phyloP scores from a whole-genome alignment of 2,113 vertebrate genomes.

The Beaufortia kweichowensis region DNA sequence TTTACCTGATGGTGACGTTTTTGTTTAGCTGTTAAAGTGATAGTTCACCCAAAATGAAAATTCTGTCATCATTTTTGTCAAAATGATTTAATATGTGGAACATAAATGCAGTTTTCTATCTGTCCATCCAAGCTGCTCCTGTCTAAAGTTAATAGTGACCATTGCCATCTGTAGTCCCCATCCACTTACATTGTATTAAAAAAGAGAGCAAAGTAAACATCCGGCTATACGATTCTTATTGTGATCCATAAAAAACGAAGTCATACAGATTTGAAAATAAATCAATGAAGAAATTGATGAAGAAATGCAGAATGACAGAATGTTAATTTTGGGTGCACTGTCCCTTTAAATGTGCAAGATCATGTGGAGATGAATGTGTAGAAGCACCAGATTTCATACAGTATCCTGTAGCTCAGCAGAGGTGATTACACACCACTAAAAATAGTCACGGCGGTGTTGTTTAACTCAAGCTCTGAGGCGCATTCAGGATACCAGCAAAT shows the following conservation, averaged over 20 bases:
- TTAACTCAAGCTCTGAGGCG: not conserved
- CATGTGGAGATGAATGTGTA: not conserved
- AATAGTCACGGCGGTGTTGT: slow-evolving; percentile 22
- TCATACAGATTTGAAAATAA: no score
- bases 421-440: slow-evolving; percentile 38
- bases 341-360: not conserved
- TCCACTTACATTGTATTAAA: not conserved
- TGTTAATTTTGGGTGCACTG: not conserved
- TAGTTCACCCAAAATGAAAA: not conserved
- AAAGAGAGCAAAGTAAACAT: not conserved
- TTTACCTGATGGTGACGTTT: not conserved
- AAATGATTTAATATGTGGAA: no score
- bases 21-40: not conserved
- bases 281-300: no score
- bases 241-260: no score
- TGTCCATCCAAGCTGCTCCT: not conserved
- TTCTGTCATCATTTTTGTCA: not conserved
- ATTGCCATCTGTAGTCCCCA: not conserved
- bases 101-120: not conserved
- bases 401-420: slow-evolving; percentile 19
- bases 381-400: slow-evolving; percentile 18
- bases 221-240: no score
- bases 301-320: no score
- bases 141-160: no score
- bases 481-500: slow-evolving; percentile 19